Percentiles rank a stretch among this genome's conserved stretches.
Conservation (phyloP, 2,797 vertebrate species). For the Glossophaga mutica region DNA sequence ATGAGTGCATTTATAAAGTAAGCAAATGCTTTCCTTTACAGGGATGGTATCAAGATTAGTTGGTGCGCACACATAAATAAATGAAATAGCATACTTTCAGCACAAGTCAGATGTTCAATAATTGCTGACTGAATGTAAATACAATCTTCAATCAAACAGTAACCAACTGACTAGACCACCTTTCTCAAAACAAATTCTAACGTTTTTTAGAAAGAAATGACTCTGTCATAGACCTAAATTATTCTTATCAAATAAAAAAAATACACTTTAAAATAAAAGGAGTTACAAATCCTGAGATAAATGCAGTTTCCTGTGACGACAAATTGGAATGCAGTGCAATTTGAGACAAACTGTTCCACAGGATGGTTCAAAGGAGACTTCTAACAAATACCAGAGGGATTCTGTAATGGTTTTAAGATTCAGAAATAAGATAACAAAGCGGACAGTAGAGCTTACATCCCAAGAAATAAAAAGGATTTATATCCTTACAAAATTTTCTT, state of each 20-base stretch:
- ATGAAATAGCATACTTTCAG: neutral
- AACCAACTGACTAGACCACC: neutral
- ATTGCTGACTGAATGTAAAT: neutral
- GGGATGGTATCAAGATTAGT: neutral
- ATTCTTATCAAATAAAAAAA: neutral
- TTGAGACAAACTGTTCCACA: neutral
- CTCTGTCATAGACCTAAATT: neutral
- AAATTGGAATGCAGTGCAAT: neutral
- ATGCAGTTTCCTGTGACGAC: neutral
- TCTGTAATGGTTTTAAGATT: neutral
- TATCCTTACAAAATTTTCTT: neutral
- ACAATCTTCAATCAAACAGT: neutral
- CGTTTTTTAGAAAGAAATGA: neutral
- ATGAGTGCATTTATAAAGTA: constrained; percentile 2
- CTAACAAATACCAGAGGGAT: neutral
- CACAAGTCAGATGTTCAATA: neutral
- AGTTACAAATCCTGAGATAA: neutral
- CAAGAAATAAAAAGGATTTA: neutral
- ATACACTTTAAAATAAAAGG: neutral
- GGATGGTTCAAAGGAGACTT: neutral
- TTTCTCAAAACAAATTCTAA: neutral
- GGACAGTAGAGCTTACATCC: neutral
- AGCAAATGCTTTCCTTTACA: neutral
- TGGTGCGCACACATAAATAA: neutral
- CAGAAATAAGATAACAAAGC: neutral